Conservation (phyloP, 2,113 vertebrate species). For the Hemibates koningsi region DNA sequence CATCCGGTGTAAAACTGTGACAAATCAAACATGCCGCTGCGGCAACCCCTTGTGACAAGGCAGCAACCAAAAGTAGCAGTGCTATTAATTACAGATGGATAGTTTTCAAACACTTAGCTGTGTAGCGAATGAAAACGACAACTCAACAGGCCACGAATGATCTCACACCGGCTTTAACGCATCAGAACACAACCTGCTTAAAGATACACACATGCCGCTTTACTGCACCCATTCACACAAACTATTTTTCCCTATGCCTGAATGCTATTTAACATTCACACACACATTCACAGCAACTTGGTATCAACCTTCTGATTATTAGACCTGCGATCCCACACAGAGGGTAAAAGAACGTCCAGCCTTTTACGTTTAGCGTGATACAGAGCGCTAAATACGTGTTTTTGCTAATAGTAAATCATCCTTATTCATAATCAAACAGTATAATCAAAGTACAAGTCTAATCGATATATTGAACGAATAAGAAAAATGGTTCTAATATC, state of each 20-base stretch:
- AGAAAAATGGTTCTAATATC: not conserved
- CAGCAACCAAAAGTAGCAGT: not conserved
- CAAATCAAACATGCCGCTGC: not conserved
- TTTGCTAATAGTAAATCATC: not conserved
- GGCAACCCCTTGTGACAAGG: not conserved
- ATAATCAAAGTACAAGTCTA: not conserved
- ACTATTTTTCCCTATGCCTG: fast-evolving
- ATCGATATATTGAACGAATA: not conserved
- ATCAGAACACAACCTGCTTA: not conserved
- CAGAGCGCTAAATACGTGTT: not conserved
- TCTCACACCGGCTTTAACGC: fast-evolving
- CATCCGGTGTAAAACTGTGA: not conserved
- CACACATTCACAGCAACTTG: not conserved
- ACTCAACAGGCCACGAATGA: not conserved
- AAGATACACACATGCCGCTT: fast-evolving
- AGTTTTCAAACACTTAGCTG: not conserved
- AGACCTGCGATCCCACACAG: not conserved
- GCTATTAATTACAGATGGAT: not conserved
- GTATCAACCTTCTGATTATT: not conserved
- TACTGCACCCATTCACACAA: not conserved
- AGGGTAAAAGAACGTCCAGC: not conserved
- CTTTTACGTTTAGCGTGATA: not conserved
- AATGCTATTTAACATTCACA: not conserved
- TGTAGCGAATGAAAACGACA: not conserved
- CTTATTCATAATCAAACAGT: not conserved